phyloP scores from a whole-genome alignment of 2,888 invertebrate genomes.

The Plebejus melissa region DNA sequence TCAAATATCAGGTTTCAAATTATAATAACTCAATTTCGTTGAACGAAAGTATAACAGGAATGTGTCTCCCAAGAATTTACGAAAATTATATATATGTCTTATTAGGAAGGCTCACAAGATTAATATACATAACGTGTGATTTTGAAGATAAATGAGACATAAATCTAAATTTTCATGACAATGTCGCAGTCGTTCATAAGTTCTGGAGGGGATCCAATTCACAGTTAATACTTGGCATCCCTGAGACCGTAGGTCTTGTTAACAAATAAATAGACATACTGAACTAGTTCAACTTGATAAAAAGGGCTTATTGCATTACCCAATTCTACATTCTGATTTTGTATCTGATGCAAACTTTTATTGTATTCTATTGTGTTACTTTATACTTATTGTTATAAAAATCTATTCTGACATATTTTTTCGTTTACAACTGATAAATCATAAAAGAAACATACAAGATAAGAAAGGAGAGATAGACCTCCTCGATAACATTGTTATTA shows the following conservation, averaged over 20 bases:
- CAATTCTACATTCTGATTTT: not conserved
- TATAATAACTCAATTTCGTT: not conserved
- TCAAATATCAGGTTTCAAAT: no score
- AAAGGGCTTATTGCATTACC: not conserved
- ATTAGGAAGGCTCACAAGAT: not conserved
- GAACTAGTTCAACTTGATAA: slow-evolving; percentile 3
- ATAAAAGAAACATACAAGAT: no score
- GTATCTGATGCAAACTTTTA: not conserved
- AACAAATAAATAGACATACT: slow-evolving; percentile 22
- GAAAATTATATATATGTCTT: not conserved
- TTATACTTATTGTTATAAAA: not conserved
- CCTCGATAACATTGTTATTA: not conserved
- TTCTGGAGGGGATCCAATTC: slow-evolving; percentile 24
- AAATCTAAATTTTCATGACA: slow-evolving; percentile 25
- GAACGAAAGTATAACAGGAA: not conserved
- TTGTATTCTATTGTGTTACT: not conserved
- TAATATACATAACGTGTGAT: not conserved
- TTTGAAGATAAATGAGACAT: slow-evolving; percentile 6
- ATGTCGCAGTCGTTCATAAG: slow-evolving; percentile 17
- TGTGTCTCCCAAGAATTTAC: not conserved
- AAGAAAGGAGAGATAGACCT: not conserved
- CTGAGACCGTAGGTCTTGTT: not conserved
- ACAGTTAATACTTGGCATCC: slow-evolving; percentile 25
- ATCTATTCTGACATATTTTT: not conserved
- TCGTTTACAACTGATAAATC: not conserved